These are phyloP conservation scores for Catocala sponsa DNA, from an alignment of 2,888 invertebrate genomes.

Conservation along the genomic window DNA sequence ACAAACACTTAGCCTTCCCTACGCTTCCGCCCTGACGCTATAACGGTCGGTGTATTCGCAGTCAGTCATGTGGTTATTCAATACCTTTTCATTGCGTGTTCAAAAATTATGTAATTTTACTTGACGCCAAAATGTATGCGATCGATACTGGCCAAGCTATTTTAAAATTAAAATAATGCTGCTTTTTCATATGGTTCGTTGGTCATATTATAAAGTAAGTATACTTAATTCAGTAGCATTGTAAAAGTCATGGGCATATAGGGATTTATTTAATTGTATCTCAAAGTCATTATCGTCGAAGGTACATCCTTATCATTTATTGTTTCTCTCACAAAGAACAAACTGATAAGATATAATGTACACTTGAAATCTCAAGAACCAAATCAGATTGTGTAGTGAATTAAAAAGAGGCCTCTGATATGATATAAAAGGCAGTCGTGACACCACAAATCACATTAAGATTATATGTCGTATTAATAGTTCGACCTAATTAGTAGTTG, in stretches of 20 bases:
- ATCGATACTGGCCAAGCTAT: slow-evolving; percentile 3
- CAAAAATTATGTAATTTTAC: slow-evolving; percentile 44
- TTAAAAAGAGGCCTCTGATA: background rate
- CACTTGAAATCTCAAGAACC: slow-evolving; percentile 5
- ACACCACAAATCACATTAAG: slow-evolving; percentile 14
- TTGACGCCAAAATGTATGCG: slow-evolving; percentile 33
- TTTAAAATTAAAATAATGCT: slow-evolving; percentile 7
- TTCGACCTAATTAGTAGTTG: slow-evolving; percentile 71
- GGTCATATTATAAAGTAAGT: background rate
- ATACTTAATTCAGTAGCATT: background rate
- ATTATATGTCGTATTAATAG: slow-evolving; percentile 29
- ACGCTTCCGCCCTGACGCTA: slow-evolving; percentile 35
- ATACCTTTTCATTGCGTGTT: slow-evolving; percentile 43
- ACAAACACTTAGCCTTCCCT: slow-evolving; percentile 34
- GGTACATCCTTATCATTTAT: background rate
- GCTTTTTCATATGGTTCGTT: background rate
- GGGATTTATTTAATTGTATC: slow-evolving; percentile 4
- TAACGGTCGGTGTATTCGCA: slow-evolving; percentile 16
- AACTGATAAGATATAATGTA: slow-evolving; percentile 8
- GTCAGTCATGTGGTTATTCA: slow-evolving; percentile 36
- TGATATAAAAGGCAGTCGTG: slow-evolving; percentile 14
- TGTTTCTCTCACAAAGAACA: slow-evolving; percentile 7
- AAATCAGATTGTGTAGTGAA: slow-evolving; percentile 10
- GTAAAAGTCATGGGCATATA: background rate
- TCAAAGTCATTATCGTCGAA: slow-evolving; percentile 3